Evolutionary conservation across 2,113 vertebrate genomes (phyloP), one percentile per base, ranked within the genome.

Genomic region (Lates calcarifer): DNA sequence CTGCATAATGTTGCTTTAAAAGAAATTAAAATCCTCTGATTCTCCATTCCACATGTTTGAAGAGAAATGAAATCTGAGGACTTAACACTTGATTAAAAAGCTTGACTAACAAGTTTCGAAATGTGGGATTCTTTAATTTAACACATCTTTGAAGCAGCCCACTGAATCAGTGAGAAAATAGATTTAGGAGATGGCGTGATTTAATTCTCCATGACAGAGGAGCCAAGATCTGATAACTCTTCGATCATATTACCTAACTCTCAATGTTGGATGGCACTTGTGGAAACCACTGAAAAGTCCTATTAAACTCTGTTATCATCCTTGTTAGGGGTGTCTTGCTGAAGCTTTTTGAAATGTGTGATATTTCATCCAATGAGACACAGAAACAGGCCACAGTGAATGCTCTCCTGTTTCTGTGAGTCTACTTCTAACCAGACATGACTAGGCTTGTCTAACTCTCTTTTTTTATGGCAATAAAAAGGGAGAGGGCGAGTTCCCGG

Each of bases 251-350:
- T 55, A 62, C 67, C 17, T 64, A 74, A 73, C 56, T 53, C 53
- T 70, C 14, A n/a, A 22, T 82, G 77, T 26, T 64, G n/a, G 37
- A 47, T 53, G 74, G 60, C 82, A 73, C 77, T 57, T 37, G 47
- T 72, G 61, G 58, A 86, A 61, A 77, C 33, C 26, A 26, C 45
- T 47, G 66, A 56, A 56, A 79, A 73, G 55, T 80, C 81, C 75
- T 83, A 82, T 87, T 85, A 88, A 81, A 65, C 55, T 12, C 29
- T 57, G 70, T 79, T 81, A 84, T 60, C 86, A 1, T 88, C 78
- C 61, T 74, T 65, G 82, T 80, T 74, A 60, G 12, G 47, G 14
- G 1, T 62, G 51, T 70, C 5, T 62, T 75, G 39, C 47, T 69
- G 77, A 72, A 83, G 56, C 26, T 47, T 24, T 75, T 65, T 81